A percentile compares a stretch with the other conserved stretches of the same genome.
These are phyloP conservation scores for Melierax canorus DNA, from an alignment of 2,113 vertebrate species.

Conservation along the genomic window DNA sequence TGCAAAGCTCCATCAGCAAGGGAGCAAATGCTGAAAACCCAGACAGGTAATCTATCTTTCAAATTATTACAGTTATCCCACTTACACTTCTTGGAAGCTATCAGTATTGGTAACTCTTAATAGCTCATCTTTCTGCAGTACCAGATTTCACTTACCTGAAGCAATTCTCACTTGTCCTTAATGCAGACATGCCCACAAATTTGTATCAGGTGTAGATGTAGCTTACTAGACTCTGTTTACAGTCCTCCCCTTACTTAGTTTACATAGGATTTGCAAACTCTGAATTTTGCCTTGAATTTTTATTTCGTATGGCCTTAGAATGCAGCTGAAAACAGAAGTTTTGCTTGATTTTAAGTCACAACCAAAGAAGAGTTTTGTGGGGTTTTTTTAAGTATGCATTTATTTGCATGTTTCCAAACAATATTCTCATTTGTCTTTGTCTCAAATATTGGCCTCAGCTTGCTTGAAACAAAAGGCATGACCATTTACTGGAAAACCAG, in stretches of 20 bases:
- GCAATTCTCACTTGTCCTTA: not conserved
- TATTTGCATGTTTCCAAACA: not conserved
- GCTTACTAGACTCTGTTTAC: not conserved
- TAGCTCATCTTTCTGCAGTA: not conserved
- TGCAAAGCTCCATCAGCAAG: not conserved
- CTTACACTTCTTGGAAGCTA: not conserved
- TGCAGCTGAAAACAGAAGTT: not conserved
- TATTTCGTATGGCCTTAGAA: not conserved
- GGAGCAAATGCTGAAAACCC: not conserved
- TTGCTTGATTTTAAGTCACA: not conserved
- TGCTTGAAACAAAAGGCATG: not conserved
- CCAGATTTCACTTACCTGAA: not conserved
- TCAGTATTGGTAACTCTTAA: not conserved
- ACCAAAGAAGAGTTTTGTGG: not conserved
- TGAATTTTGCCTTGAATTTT: not conserved
- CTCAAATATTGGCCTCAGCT: not conserved
- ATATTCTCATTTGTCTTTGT: not conserved
- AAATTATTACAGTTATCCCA: not conserved
- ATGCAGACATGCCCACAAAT: not conserved
- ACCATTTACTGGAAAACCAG: not conserved
- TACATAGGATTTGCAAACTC: not conserved
- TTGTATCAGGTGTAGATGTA: not conserved
- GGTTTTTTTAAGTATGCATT: accelerated
- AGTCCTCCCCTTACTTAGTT: not conserved
- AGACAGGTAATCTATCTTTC: not conserved